phyloP scores from a whole-genome alignment of 1,140 invertebrate genomes.

The Oncopodura yosiiana region DNA sequence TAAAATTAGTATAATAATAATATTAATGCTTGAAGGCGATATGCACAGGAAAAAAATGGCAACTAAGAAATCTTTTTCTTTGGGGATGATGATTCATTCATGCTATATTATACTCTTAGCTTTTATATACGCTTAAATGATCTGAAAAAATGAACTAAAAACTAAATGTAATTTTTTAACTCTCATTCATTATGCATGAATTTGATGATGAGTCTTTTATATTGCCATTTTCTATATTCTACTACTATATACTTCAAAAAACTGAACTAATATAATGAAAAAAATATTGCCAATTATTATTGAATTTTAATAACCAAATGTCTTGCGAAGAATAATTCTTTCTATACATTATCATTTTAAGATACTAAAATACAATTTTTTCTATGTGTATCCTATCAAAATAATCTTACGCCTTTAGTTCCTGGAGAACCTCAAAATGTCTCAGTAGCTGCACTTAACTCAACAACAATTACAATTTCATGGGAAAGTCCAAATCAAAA shows the following conservation, averaged over 20 bases:
- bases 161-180: too few species aligned
- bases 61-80: not conserved
- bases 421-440: conserved; percentile 91
- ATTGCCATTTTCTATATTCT: conserved; percentile 10
- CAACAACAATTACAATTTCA: conserved; percentile 77
- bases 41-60: not conserved
- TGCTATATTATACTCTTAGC: not conserved
- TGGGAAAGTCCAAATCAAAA: conserved; percentile 84
- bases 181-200: too few species aligned
- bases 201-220: too few species aligned
- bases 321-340: not conserved
- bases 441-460: conserved; percentile 74
- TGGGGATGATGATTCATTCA: not conserved
- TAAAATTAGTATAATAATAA: conserved; percentile 3
- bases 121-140: not conserved
- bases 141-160: too few species aligned
- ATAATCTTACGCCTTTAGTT: conserved; percentile 52
- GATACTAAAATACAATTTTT: not conserved
- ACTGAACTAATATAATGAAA: not conserved
- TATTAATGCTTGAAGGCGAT: not conserved
- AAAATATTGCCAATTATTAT: not conserved
- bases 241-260: not conserved
- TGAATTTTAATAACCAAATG: not conserved
- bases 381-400: not conserved
- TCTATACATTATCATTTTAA: not conserved